Percentiles rank a stretch among this genome's conserved stretches.
phyloP scores from a whole-genome alignment of 2,113 vertebrate genomes.

The Varanus komodoensis region DNA sequence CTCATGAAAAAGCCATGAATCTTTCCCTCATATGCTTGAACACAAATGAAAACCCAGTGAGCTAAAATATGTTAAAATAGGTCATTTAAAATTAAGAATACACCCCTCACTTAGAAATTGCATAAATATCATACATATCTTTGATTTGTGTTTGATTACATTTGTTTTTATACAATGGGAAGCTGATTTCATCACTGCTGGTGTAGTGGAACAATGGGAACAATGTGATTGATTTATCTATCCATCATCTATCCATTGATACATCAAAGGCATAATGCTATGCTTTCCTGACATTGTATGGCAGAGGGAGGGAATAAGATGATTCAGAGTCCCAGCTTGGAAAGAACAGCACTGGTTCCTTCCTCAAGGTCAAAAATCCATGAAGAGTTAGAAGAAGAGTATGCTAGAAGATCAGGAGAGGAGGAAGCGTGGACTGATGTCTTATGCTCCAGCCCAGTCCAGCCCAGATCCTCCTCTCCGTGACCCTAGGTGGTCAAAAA shows the following conservation, averaged over 20 bases:
- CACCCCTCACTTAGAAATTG: neutral
- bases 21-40: neutral
- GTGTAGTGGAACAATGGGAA: neutral
- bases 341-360: no score
- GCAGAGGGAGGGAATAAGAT: no score
- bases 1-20: slow-evolving; percentile 23
- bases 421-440: no score
- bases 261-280: neutral
- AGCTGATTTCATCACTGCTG: neutral
- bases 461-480: no score
- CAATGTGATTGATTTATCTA: no score
- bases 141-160: neutral
- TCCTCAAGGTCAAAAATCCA: no score
- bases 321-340: no score
- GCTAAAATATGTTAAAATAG: neutral
- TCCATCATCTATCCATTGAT: no score
- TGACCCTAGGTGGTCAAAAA: no score
- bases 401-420: neutral
- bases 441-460: no score
- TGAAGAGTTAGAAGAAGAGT: no score
- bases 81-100: neutral
- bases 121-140: neutral
- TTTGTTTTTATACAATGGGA: neutral
- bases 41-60: neutral
- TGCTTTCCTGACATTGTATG: no score